Evolutionary conservation across 2,113 vertebrate genomes (phyloP).

Genomic region (Plotosus lineatus): DNA sequence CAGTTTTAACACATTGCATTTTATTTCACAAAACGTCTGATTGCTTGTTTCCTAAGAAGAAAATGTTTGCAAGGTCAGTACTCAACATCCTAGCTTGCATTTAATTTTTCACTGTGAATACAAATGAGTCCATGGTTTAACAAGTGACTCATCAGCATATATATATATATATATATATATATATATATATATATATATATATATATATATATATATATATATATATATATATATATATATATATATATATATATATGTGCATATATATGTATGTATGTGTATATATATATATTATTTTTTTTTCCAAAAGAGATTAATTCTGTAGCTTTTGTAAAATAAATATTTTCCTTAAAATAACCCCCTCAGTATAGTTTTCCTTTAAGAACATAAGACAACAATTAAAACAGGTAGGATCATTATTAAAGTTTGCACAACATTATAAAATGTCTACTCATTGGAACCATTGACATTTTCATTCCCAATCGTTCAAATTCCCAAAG

Average conservation of each 20-base stretch:
- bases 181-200: too few species aligned
- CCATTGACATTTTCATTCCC: background rate
- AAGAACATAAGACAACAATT: too few species aligned
- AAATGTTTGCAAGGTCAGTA: background rate
- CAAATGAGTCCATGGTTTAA: background rate
- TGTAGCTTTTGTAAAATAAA: background rate
- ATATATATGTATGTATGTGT: too few species aligned
- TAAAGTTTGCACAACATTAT: background rate
- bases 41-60: slow-evolving; percentile 10
- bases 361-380: background rate
- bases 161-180: too few species aligned
- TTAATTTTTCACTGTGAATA: background rate
- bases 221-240: too few species aligned
- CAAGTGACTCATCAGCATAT: background rate
- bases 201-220: too few species aligned
- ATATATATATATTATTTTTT: too few species aligned
- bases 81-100: background rate
- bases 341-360: background rate
- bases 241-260: too few species aligned
- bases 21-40: slow-evolving; percentile 6
- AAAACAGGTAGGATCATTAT: background rate
- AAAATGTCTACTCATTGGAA: background rate
- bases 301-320: background rate
- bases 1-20: background rate
- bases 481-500: background rate